A percentile compares a stretch with the other conserved stretches of the same genome.
These are phyloP conservation scores for Pseudotriccus pelzelni DNA, from an alignment of 2,797 vertebrate genomes.

Conservation along the genomic window DNA sequence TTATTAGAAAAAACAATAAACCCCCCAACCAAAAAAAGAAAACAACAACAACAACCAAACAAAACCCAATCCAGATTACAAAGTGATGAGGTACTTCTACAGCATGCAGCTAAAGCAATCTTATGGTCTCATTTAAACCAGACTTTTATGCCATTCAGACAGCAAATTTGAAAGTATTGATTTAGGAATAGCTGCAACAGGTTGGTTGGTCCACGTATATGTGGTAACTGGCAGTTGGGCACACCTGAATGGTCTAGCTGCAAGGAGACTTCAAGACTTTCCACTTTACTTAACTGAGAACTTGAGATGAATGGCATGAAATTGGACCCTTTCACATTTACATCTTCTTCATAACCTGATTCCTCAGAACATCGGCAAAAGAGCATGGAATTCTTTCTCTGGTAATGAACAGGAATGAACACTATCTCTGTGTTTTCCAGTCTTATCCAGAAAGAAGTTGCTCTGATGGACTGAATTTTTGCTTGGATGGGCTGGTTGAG, in stretches of 20 bases:
- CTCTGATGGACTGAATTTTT: background rate
- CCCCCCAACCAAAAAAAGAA: background rate
- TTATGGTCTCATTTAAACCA: background rate
- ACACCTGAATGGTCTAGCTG: background rate
- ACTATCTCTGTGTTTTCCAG: background rate
- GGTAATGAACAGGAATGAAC: background rate
- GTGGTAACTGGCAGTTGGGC: background rate
- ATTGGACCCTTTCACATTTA: background rate
- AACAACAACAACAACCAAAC: background rate
- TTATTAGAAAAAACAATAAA: background rate
- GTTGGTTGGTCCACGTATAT: accelerated
- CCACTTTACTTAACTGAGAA: background rate
- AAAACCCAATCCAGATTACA: background rate
- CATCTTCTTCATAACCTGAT: background rate
- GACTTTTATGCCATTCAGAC: background rate
- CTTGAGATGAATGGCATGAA: background rate
- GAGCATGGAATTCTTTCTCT: background rate
- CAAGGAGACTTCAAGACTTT: background rate
- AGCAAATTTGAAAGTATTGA: background rate
- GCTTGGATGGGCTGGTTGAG: background rate
- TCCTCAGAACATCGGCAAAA: background rate
- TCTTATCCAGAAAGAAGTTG: background rate
- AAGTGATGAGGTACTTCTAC: background rate
- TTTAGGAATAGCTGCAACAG: background rate
- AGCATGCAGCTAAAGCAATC: background rate